Base-by-base conservation (phyloP, 1,140 invertebrate species). In the Pentalonia nigronervosa region DNA sequence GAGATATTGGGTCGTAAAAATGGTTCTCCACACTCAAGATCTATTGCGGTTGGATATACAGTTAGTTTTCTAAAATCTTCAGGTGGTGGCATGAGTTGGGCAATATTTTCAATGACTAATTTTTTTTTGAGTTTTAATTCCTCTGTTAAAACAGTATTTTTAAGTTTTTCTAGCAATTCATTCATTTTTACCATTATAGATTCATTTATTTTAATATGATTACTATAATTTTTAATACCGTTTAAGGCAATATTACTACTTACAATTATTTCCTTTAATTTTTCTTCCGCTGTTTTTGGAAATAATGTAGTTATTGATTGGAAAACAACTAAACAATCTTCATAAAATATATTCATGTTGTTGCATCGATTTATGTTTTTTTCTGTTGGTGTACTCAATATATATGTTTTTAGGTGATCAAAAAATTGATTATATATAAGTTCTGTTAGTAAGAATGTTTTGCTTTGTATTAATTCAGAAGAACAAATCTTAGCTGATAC, bases 1-100 rank as follows among this genome's bases (percentile, higher is more conserved):
- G 96, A 94, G 83, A 96, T 96, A 94, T 97, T 97, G 23, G 96
- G 95, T 7, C 96, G 95, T 21, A 97, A 94, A 95, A 96, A 96
- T 34, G 94, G 67, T 60, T 67, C 48, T 23, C 94, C 67, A 36
- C 0, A 48, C 53, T 89, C 84, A 1, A 94, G 36, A 67, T 94
- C 94, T 17, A 83, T 48, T 67, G 83, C 17, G 0, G 76, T 92
- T 53, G 94, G 94, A 67, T 93, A 94, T 3, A 94, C 21, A 60
- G 67, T 36, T 21, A 94, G 81, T 17, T 86, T 92, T 83, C 94
- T 76, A 92, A 94, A 94, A 86, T 94, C 84, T 56, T 94, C 93
- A 25, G 94, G 94, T 30, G 94, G 94, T 23, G 30, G 1, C 2
- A 53, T 47, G 23, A 91, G 41, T 60, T 93, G 86, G 17, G 56